phyloP scores from a whole-genome alignment of 2,888 invertebrate species.

The Patella depressa region DNA sequence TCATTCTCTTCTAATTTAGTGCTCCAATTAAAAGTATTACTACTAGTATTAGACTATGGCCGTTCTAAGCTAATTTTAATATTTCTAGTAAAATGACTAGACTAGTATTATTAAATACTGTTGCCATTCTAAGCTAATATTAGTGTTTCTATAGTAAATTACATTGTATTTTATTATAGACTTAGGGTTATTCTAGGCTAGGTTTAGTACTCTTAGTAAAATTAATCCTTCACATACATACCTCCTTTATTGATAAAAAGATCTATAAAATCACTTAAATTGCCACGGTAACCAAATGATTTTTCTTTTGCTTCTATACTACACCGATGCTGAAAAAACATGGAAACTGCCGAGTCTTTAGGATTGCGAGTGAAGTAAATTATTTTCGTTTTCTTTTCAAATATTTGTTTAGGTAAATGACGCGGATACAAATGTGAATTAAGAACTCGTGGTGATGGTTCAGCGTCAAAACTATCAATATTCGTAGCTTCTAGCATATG shows the following conservation, averaged over 20 bases:
- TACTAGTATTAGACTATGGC: no score
- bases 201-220: no score
- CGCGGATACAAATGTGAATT: slow-evolving; percentile 33
- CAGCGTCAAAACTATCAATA: slow-evolving; percentile 16
- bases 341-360: slow-evolving; percentile 38
- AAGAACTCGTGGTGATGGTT: slow-evolving; percentile 30
- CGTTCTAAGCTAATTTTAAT: no score
- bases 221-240: slow-evolving; percentile 24
- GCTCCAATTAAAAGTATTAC: no score
- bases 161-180: no score
- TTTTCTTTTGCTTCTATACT: not conserved
- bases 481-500: slow-evolving; percentile 28
- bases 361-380: slow-evolving; percentile 34
- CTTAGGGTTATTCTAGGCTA: no score
- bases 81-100: no score
- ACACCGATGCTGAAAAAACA: slow-evolving; percentile 24
- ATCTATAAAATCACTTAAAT: slow-evolving; percentile 36
- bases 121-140: no score
- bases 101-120: no score
- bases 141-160: no score
- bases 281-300: slow-evolving; percentile 32
- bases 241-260: slow-evolving; percentile 36
- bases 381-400: slow-evolving; percentile 35
- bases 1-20: no score
- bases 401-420: slow-evolving; percentile 30